Conservation (phyloP, 1,140 invertebrate genomes). For the Plectrocnemia conspersa region DNA sequence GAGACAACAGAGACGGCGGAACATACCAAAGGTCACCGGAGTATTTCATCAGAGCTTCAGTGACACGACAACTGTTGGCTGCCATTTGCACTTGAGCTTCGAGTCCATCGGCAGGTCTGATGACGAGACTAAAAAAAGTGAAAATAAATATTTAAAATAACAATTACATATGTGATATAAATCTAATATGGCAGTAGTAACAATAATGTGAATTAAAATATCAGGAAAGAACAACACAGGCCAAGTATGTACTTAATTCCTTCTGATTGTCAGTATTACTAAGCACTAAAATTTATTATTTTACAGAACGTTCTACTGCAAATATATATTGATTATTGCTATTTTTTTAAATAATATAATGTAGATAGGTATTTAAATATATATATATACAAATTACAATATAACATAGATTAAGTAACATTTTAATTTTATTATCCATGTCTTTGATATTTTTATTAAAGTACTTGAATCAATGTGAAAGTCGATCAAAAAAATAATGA, state of each 20-base stretch:
- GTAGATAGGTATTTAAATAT: neutral
- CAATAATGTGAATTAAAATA: neutral
- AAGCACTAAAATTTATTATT: too few species aligned
- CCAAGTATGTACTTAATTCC: too few species aligned
- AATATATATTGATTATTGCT: too few species aligned
- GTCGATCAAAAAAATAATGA: too few species aligned
- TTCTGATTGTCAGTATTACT: too few species aligned
- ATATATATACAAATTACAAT: neutral
- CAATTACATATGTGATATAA: neutral
- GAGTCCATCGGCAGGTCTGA: constrained; percentile 53
- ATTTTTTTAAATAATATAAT: constrained; percentile 1
- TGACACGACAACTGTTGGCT: constrained; percentile 74
- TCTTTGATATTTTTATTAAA: too few species aligned
- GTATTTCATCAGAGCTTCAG: constrained; percentile 71
- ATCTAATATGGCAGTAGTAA: constrained; percentile 5
- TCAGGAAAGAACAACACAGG: too few species aligned
- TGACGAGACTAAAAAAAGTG: constrained; percentile 51
- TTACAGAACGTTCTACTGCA: too few species aligned
- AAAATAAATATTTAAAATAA: too few species aligned
- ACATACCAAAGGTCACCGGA: constrained; percentile 73
- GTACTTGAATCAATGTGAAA: too few species aligned
- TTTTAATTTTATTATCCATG: too few species aligned
- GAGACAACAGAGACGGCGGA: constrained; percentile 51
- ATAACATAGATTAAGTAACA: too few species aligned
- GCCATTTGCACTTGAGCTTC: constrained; percentile 76